Evolutionary conservation across 2,888 invertebrate genomes (phyloP).

Genomic region (Pinctada fucata): DNA sequence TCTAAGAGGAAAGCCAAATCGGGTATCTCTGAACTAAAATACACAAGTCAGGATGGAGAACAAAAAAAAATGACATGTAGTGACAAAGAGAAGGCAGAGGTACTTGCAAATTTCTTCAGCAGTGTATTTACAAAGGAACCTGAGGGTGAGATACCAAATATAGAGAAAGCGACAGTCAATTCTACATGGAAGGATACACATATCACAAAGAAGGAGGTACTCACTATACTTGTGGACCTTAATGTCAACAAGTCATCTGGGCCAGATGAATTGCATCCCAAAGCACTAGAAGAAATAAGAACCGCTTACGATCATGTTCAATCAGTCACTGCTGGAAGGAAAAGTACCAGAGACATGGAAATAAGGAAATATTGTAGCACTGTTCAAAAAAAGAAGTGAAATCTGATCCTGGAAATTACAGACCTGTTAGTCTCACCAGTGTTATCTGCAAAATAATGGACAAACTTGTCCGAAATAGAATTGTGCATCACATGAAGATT

Average conservation of each 20-base stretch:
- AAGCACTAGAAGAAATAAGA: conserved; percentile 7
- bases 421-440: conserved; percentile 22
- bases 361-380: conserved; percentile 1
- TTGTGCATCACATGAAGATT: background rate
- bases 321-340: conserved; percentile 1
- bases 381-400: conserved; percentile 15
- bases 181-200: background rate
- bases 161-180: background rate
- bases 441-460: background rate
- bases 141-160: background rate
- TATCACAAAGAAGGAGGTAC: background rate
- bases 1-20: background rate
- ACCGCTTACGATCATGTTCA: conserved; percentile 24
- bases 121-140: conserved; percentile 6
- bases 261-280: conserved; percentile 21
- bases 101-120: conserved; percentile 8
- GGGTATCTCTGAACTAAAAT: background rate
- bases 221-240: background rate
- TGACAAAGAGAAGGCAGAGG: background rate
- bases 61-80: background rate
- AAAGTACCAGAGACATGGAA: conserved; percentile 17
- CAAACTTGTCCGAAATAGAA: background rate
- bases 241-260: conserved; percentile 27
- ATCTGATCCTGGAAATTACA: conserved; percentile 16
- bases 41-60: background rate